A percentile compares a stretch with the other conserved stretches of the same genome.
These are phyloP conservation scores for Stenoptilia bipunctidactyla DNA, from an alignment of 2,888 invertebrate genomes.

Conservation along the genomic window DNA sequence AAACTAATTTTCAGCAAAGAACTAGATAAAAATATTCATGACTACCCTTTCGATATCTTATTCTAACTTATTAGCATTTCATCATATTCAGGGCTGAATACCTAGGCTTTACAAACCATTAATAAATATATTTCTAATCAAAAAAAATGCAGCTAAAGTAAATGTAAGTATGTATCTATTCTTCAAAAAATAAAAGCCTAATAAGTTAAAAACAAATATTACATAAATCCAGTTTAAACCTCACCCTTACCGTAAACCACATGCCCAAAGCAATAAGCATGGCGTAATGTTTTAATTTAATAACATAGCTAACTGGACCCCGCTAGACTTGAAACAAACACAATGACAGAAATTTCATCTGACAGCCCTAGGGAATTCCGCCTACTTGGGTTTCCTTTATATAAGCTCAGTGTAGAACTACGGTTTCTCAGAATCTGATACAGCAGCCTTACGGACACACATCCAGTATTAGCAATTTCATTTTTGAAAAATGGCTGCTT, in stretches of 20 bases:
- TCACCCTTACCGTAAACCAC: conserved; percentile 24
- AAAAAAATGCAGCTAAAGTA: too few relatives aligned
- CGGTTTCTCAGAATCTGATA: conserved; percentile 23
- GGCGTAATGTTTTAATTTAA: conserved; percentile 62
- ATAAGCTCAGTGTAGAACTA: conserved; percentile 27
- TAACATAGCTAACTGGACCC: conserved; percentile 42
- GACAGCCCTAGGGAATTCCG: conserved; percentile 44
- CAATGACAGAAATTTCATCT: conserved; percentile 35
- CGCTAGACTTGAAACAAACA: conserved; percentile 26
- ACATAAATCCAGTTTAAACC: conserved; percentile 16
- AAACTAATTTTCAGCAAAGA: too few relatives aligned
- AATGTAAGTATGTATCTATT: too few relatives aligned
- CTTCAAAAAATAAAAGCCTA: too few relatives aligned
- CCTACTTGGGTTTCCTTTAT: conserved; percentile 37
- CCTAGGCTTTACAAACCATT: too few relatives aligned
- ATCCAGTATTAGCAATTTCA: neutral
- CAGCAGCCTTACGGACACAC: conserved; percentile 14
- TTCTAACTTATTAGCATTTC: too few relatives aligned
- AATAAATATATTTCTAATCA: too few relatives aligned
- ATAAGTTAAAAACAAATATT: too few relatives aligned
- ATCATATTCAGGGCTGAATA: too few relatives aligned
- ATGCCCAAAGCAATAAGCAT: conserved; percentile 45
- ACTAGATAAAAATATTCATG: too few relatives aligned
- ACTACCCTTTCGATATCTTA: too few relatives aligned
- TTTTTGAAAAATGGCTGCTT: neutral